Evolutionary conservation across 2,888 invertebrate species (phyloP).

Genomic region (Meteorus colon): DNA sequence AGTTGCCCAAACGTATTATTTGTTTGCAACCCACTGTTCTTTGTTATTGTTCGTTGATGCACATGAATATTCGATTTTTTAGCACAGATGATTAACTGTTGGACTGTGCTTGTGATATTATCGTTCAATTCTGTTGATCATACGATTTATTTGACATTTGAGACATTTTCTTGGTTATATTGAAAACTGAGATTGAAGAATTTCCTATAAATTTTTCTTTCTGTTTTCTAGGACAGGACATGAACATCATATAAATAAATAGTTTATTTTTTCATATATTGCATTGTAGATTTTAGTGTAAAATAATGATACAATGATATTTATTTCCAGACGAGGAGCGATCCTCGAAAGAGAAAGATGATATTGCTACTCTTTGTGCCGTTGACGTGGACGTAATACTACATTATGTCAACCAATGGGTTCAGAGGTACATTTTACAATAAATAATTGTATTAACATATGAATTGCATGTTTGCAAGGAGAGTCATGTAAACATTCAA

Average conservation of each 20-base stretch:
- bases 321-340: slow-evolving; percentile 84
- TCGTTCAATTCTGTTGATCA: not conserved
- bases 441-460: slow-evolving; percentile 15
- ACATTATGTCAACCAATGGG: slow-evolving; percentile 91
- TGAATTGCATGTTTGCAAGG: not conserved
- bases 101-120: not conserved
- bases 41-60: slow-evolving; percentile 6
- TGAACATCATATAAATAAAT: not conserved
- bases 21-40: slow-evolving; percentile 12
- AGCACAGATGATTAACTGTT: slow-evolving; percentile 18
- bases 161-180: slow-evolving; percentile 16
- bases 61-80: not conserved
- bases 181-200: not conserved
- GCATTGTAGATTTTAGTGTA: not conserved
- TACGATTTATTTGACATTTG: not conserved
- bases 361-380: slow-evolving; percentile 83
- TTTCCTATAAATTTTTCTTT: not conserved
- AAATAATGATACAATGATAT: not conserved
- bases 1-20: slow-evolving; percentile 67
- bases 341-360: slow-evolving; percentile 84
- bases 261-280: not conserved
- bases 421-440: slow-evolving; percentile 81
- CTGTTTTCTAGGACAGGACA: too few relatives aligned
- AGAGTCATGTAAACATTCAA: slow-evolving; percentile 28
- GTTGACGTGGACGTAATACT: slow-evolving; percentile 89